Evolutionary conservation across 1,140 invertebrate species (phyloP).

Genomic region (Drosophila ercepeae): DNA sequence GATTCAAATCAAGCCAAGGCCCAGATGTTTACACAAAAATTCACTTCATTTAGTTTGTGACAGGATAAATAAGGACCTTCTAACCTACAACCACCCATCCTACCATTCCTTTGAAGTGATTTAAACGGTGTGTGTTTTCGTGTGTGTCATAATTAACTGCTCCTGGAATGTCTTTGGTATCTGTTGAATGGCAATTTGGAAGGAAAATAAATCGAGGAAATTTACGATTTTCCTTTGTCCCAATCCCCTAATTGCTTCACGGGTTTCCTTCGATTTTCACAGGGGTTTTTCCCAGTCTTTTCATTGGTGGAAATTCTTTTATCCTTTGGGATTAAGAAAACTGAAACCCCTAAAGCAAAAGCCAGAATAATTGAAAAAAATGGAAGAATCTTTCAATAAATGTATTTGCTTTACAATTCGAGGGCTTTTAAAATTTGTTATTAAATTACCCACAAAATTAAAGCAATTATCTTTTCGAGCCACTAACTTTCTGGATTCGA

Average conservation of each 20-base stretch:
- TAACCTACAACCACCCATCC: neutral
- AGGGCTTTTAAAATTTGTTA: neutral
- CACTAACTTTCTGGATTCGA: too few relatives aligned
- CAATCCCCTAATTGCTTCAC: conserved; percentile 32
- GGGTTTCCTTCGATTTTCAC: conserved; percentile 25
- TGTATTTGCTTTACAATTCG: too few relatives aligned
- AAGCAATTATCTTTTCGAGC: neutral
- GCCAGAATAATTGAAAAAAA: too few relatives aligned
- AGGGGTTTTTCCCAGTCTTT: conserved; percentile 19
- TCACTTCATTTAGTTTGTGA: conserved; percentile 76
- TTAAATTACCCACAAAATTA: neutral
- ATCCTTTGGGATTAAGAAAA: neutral
- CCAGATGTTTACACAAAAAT: conserved; percentile 74
- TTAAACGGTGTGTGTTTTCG: neutral
- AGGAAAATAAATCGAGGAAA: conserved; percentile 41
- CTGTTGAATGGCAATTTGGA: conserved; percentile 23
- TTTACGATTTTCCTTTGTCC: conserved; percentile 33
- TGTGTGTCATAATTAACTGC: conserved; percentile 70
- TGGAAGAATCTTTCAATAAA: neutral
- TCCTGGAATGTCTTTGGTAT: conserved; percentile 24
- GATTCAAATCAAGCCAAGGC: conserved; percentile 44
- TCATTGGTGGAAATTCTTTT: conserved; percentile 16
- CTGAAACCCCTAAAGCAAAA: too few relatives aligned
- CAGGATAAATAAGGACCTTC: conserved; percentile 44
- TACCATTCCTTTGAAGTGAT: conserved; percentile 51